phyloP scores from a whole-genome alignment of 2,797 vertebrate species.

The Steatocranus sp. region DNA sequence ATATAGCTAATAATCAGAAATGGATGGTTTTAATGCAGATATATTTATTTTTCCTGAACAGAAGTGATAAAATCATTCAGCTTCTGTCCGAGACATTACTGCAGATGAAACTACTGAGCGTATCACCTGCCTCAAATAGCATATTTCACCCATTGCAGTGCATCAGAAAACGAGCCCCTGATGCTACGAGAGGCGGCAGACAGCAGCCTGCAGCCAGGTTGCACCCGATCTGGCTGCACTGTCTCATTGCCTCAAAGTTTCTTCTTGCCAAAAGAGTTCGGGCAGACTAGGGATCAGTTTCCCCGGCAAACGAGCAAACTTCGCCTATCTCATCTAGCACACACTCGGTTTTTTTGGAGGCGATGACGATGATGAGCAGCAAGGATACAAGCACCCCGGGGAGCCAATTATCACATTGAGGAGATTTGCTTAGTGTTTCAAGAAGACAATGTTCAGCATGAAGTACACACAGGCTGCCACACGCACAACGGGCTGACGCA shows the following conservation, averaged over 20 bases:
- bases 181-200: not conserved
- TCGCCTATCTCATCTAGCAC: constrained; percentile 51
- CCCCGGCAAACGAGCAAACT: constrained; percentile 43
- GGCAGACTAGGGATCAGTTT: constrained; percentile 48
- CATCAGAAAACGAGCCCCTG: constrained; percentile 8
- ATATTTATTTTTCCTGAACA: not conserved
- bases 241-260: constrained; percentile 36
- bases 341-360: constrained; percentile 30
- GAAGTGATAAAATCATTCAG: not conserved
- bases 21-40: constrained; percentile 11
- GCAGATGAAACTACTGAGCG: not conserved
- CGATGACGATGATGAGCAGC: constrained; percentile 62
- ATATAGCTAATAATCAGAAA: constrained; percentile 16
- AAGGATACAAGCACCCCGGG: constrained; percentile 65
- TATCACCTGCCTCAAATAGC: constrained; percentile 17
- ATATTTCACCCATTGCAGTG: not conserved
- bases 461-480: constrained; percentile 18
- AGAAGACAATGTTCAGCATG: constrained; percentile 64
- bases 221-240: constrained; percentile 22
- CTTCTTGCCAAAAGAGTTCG: constrained; percentile 46
- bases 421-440: constrained; percentile 72
- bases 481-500: not conserved
- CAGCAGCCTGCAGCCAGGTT: constrained; percentile 30
- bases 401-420: constrained; percentile 78
- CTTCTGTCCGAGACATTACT: not conserved